Percentiles rank a stretch among this genome's conserved stretches.
phyloP scores from a whole-genome alignment of 2,888 invertebrate species.

The Clistopyga incitator region DNA sequence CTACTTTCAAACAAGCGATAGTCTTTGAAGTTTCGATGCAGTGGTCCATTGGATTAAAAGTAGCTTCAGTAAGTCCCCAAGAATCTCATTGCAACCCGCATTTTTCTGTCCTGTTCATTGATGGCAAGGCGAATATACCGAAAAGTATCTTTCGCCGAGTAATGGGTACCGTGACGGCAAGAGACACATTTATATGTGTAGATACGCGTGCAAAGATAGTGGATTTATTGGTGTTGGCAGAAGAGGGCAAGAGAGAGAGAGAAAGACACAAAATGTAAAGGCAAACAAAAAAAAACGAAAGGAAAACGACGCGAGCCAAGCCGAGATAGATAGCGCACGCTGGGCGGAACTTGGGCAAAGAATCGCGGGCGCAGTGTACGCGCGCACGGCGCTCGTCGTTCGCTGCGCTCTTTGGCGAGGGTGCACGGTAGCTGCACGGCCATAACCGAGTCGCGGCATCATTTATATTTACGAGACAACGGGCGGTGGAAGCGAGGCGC shows the following conservation, averaged over 20 bases:
- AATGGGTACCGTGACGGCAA: slow-evolving; percentile 28
- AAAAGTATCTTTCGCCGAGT: slow-evolving; percentile 19
- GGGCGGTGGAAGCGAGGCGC: slow-evolving; percentile 63
- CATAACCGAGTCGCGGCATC: slow-evolving; percentile 82
- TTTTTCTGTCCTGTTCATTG: slow-evolving; percentile 9
- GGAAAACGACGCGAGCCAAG: slow-evolving; percentile 13
- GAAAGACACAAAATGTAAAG: slow-evolving; percentile 19
- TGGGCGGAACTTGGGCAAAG: slow-evolving; percentile 65
- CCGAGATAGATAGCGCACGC: slow-evolving; percentile 64
- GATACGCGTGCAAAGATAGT: slow-evolving; percentile 56
- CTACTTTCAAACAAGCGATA: background rate
- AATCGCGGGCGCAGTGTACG: slow-evolving; percentile 45
- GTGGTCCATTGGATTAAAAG: background rate
- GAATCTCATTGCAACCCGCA: slow-evolving; percentile 22
- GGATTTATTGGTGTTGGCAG: slow-evolving; percentile 62
- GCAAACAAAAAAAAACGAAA: slow-evolving; percentile 1
- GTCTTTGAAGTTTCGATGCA: background rate
- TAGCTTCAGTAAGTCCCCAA: background rate
- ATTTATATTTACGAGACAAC: slow-evolving; percentile 84
- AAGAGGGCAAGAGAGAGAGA: slow-evolving; percentile 35
- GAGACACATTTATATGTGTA: slow-evolving; percentile 44
- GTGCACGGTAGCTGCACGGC: slow-evolving; percentile 79
- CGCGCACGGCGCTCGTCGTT: slow-evolving; percentile 46
- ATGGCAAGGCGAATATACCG: background rate
- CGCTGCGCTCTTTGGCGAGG: slow-evolving; percentile 69